A percentile compares a stretch with the other conserved stretches of the same genome.
Conservation (phyloP, 2,113 vertebrate genomes). For the Corvus hawaiiensis region DNA sequence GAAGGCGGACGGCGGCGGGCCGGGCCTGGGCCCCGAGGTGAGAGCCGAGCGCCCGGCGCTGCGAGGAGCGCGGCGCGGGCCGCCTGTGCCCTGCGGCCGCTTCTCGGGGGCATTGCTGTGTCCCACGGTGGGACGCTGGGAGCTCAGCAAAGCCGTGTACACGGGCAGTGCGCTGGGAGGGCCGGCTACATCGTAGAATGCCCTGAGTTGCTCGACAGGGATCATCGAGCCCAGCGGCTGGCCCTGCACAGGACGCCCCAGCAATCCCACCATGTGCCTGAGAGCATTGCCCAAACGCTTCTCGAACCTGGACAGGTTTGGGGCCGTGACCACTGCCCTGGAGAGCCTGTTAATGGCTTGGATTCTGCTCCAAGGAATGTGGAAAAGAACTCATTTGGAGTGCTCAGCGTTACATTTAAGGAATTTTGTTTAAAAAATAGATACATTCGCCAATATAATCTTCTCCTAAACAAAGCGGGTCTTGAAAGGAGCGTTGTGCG, state of each 20-base stretch:
- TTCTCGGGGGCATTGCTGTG: background rate
- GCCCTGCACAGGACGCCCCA: background rate
- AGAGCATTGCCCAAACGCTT: background rate
- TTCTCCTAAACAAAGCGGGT: background rate
- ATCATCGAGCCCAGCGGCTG: background rate
- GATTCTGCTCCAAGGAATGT: fast-evolving
- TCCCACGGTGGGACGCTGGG: background rate
- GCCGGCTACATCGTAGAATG: fast-evolving
- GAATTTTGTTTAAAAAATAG: background rate
- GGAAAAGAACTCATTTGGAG: fast-evolving
- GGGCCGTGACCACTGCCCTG: background rate
- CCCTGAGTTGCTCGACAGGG: background rate
- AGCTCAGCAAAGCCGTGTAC: fast-evolving
- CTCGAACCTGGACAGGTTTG: too few species aligned
- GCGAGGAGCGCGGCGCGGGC: background rate
- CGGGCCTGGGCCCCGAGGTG: background rate
- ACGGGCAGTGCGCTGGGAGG: fast-evolving
- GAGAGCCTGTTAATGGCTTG: background rate
- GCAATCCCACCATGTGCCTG: background rate
- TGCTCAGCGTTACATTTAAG: fast-evolving
- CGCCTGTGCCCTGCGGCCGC: background rate
- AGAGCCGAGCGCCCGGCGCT: background rate
- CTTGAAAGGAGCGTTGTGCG: fast-evolving
- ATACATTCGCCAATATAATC: fast-evolving
- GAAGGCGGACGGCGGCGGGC: background rate